Conservation (phyloP, 1,140 invertebrate species). For the Lordiphosa mommai region DNA sequence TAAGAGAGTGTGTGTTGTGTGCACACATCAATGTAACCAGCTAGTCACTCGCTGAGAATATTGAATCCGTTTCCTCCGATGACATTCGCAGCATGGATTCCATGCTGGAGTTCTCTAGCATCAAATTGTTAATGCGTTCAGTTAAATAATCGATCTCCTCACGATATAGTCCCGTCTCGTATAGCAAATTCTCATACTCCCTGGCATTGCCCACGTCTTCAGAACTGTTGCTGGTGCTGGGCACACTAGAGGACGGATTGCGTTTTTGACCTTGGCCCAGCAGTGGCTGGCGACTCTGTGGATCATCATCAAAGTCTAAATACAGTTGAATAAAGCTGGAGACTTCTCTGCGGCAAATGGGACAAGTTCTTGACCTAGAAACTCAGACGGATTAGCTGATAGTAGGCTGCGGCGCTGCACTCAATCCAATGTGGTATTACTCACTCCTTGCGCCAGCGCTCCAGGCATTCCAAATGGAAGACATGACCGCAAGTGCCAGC, state of each 20-base stretch:
- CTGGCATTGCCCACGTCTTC: background rate
- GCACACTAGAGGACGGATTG: background rate
- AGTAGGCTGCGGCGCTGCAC: background rate
- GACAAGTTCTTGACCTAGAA: constrained; percentile 42
- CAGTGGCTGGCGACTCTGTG: background rate
- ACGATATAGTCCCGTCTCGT: constrained; percentile 39
- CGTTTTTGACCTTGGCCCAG: constrained; percentile 12
- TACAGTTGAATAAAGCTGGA: constrained; percentile 34
- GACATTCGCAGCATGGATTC: background rate
- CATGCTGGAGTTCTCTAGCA: constrained; percentile 4
- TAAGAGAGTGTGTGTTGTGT: too few species aligned
- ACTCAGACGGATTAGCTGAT: background rate
- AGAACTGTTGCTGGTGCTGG: background rate
- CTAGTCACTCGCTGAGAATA: too few species aligned
- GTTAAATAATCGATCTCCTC: constrained; percentile 47
- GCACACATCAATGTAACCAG: too few species aligned
- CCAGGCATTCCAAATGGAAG: constrained; percentile 47
- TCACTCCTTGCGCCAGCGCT: constrained; percentile 48
- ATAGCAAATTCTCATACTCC: constrained; percentile 44
- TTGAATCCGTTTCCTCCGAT: background rate
- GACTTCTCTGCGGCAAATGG: constrained; percentile 36
- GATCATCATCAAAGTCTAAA: constrained; percentile 37
- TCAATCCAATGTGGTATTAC: constrained; percentile 4
- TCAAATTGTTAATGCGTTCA: constrained; percentile 9
- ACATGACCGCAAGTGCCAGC: constrained; percentile 53